A percentile compares a stretch with the other conserved stretches of the same genome.
phyloP scores from a whole-genome alignment of 2,113 vertebrate genomes.

The Oplegnathus fasciatus region DNA sequence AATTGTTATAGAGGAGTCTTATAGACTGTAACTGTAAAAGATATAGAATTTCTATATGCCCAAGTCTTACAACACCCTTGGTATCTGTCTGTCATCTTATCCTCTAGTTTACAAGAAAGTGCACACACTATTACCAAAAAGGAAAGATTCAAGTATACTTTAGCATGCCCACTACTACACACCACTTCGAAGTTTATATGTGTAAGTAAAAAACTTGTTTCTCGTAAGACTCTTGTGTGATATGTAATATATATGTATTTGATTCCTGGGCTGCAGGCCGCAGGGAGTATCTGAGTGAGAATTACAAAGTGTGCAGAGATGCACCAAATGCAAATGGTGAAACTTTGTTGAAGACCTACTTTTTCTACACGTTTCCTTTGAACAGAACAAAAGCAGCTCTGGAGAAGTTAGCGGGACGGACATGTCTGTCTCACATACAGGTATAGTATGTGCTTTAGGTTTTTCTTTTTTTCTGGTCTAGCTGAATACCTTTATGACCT shows the following conservation, averaged over 20 bases:
- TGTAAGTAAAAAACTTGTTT: background rate
- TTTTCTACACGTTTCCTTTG: conserved; percentile 8
- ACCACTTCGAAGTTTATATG: background rate
- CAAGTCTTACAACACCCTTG: background rate
- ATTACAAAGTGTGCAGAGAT: background rate
- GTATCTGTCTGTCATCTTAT: background rate
- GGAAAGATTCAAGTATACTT: background rate
- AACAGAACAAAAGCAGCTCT: conserved; percentile 27
- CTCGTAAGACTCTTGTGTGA: background rate
- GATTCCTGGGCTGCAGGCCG: background rate
- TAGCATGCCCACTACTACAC: background rate
- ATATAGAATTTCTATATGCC: background rate
- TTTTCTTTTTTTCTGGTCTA: conserved; percentile 40
- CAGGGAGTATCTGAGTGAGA: background rate
- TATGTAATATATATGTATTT: background rate
- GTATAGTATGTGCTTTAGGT: conserved; percentile 3
- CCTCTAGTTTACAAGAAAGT: background rate
- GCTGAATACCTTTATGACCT: conserved; percentile 74
- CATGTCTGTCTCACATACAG: conserved; percentile 32
- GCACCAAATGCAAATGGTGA: conserved; percentile 10
- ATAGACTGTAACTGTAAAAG: background rate
- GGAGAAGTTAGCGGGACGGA: conserved; percentile 26
- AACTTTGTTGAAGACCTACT: conserved; percentile 55
- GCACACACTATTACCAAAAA: background rate
- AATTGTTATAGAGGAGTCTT: background rate